Base-by-base conservation (phyloP, 2,797 vertebrate species). In the Gadopsis bispinosus region DNA sequence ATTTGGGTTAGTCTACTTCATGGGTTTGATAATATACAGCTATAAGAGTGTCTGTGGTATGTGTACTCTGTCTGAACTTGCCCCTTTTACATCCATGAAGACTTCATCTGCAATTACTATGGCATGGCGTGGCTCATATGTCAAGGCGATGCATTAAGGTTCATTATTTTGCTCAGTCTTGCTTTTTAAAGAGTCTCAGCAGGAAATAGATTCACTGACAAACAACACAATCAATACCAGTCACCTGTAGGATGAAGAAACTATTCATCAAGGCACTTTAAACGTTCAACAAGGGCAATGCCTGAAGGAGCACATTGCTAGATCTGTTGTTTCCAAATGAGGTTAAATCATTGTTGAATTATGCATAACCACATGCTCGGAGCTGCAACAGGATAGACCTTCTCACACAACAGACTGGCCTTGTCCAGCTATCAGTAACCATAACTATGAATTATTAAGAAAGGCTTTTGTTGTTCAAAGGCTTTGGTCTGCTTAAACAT, bases 381-480 rank as follows among this genome's bases (percentile, higher is more conserved):
- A 48, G 61, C 47, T 71, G 91, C 77, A 92, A 92, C 76, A 81
- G n/a, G 79, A 89, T 73, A 86, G 37, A 85, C 67, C 71, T 72
- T 66, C 84, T 89, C 82, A 88, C 87, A 88, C 81, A 72, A 62
- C 69, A 80, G 60, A 60, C 81, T 55, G 86, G 43, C 53, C 66
- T 81, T 41, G 1, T 62, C 70, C 64, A 75, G 79, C 75, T 84
- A 86, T 85, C 88, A 69, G 60, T 84, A 84, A 84, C 92, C 69
- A 29, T 67, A 51, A 75, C 76, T 35, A 88, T 94, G 3, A 93
- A 92, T 84, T 87, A 92, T 93, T 91, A 77, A 91, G 26, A 71
- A 79, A 62, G 51, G 7, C 16, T 51, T 60, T 59, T 64, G 67
- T 77, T 79, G 56, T 35, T 59, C 39, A 58, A 80, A 73, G 54